Evolutionary conservation across 2,113 vertebrate species (phyloP).

Genomic region (Trematomus loennbergii): DNA sequence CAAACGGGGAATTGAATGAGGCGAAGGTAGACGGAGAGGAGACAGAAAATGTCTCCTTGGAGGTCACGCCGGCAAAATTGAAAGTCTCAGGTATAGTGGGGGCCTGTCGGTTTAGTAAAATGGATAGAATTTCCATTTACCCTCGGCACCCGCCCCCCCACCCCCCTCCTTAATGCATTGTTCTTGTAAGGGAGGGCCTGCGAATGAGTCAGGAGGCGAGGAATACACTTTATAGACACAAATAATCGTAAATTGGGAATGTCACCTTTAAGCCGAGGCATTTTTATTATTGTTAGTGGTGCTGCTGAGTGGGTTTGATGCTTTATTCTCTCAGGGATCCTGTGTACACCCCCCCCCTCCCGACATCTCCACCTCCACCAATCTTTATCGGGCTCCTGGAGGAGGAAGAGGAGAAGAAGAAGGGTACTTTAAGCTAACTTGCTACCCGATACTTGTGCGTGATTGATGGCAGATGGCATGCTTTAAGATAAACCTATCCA

Average conservation of each 20-base stretch:
- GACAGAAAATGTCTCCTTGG: constrained; percentile 84
- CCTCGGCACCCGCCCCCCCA: constrained; percentile 73
- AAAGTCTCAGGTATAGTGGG: constrained; percentile 91
- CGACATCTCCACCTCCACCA: not conserved
- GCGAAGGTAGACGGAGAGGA: constrained; percentile 75
- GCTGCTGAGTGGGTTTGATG: constrained; percentile 97
- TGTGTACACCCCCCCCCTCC: not conserved
- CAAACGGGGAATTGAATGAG: constrained; percentile 79
- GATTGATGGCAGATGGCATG: constrained; percentile 97
- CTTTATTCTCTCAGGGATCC: constrained; percentile 91
- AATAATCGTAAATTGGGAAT: constrained; percentile 99
- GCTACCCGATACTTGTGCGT: constrained; percentile 86
- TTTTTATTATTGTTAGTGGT: constrained; percentile 99
- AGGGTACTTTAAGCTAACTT: constrained; percentile 87
- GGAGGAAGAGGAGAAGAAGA: constrained; percentile 72
- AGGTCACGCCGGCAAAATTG: constrained; percentile 87
- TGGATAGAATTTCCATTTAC: constrained; percentile 97
- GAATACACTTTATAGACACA: constrained; percentile 99
- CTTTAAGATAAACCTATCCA: constrained; percentile 98
- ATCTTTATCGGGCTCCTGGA: constrained; percentile 89
- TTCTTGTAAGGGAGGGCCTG: constrained; percentile 90
- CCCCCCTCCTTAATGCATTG: constrained; percentile 91
- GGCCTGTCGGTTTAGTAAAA: constrained; percentile 93
- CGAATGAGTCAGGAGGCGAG: constrained; percentile 95
- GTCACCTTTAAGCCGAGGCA: constrained; percentile 99